These are phyloP conservation scores for Dromococcyx pavoninus DNA, from an alignment of 2,797 vertebrate species.

Conservation along the genomic window DNA sequence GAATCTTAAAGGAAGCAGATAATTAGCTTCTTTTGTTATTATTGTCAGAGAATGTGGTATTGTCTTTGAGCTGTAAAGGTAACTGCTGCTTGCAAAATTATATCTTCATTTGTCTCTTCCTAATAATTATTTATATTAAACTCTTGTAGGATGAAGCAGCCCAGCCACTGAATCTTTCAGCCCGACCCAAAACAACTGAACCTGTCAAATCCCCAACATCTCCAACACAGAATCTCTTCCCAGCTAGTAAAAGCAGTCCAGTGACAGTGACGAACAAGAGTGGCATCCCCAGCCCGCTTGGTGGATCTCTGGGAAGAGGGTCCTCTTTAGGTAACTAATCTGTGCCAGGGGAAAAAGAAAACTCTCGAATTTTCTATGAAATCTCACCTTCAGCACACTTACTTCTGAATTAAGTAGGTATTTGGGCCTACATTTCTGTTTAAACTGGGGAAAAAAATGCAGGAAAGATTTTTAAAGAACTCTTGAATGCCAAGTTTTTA, in stretches of 20 bases:
- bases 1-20: slow-evolving; percentile 84
- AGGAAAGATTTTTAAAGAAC: neutral
- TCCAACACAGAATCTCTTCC: slow-evolving; percentile 87
- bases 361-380: neutral
- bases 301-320: slow-evolving; percentile 83
- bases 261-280: slow-evolving; percentile 84
- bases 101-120: slow-evolving; percentile 77
- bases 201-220: slow-evolving; percentile 86
- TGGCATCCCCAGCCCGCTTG: slow-evolving; percentile 88
- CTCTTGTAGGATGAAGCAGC: slow-evolving; percentile 87
- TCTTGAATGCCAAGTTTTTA: neutral
- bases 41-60: slow-evolving; percentile 76
- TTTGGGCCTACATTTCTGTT: neutral
- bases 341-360: slow-evolving; percentile 5
- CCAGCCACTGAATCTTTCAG: slow-evolving; percentile 94
- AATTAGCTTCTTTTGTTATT: slow-evolving; percentile 90
- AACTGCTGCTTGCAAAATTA: slow-evolving; percentile 76
- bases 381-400: neutral
- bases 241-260: slow-evolving; percentile 86
- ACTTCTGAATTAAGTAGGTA: neutral
- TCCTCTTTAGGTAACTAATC: slow-evolving; percentile 85
- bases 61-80: slow-evolving; percentile 85
- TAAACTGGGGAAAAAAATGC: neutral
- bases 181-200: slow-evolving; percentile 90
- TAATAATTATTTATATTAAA: slow-evolving; percentile 78